Base-by-base conservation (phyloP, 2,113 vertebrate species). In the Hippocampus barbouri region DNA sequence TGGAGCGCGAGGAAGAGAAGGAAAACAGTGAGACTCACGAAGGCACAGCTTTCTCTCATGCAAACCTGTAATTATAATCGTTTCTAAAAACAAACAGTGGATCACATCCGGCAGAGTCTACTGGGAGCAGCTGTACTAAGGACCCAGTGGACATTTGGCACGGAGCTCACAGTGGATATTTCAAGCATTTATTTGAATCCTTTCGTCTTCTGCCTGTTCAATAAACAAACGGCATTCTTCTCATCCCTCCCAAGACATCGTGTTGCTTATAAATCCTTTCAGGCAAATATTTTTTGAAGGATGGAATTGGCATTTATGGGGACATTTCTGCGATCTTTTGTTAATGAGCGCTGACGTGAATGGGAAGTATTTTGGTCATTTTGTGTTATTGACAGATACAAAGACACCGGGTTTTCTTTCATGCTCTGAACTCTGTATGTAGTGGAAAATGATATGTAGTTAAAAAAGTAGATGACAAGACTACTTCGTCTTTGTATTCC, bases 361-460 rank as follows among this genome's bases (percentile, higher is more conserved):
- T 91, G 92, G 92, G 94, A 93, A 93, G 91, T 93, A 90, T 91
- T 83, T 91, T 92, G 88, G 91, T 93, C 85, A 95, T 95, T 95
- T 95, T 92, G 93, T 93, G 92, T 94, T 95, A 95, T 95, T 94
- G 92, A 90, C 82, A 86, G 91, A 91, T 88, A 90, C 80, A 93
- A 92, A 94, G 73, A 79, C 70, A 87, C 79, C 89, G 87, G 94
- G 93, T 93, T 94, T 95, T 96, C 95, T 93, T 94, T 94, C 94
- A 94, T 93, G 93, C 91, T 93, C 62, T 53, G 10, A 68, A 69
- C 70, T 76, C 94, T 97, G 96, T 95, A 30, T 60, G 30, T 6
- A 16, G 25, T 16, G 25, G 57, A 18, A 61, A 34, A 61, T n/a
- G 2, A 54, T 54, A 54, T 23, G 8, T 79, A 79, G 82, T 72